Percentiles rank a stretch among this genome's conserved stretches.
These are phyloP conservation scores for Acromyrmex charruanus DNA, from an alignment of 1,140 invertebrate species.

Conservation along the genomic window DNA sequence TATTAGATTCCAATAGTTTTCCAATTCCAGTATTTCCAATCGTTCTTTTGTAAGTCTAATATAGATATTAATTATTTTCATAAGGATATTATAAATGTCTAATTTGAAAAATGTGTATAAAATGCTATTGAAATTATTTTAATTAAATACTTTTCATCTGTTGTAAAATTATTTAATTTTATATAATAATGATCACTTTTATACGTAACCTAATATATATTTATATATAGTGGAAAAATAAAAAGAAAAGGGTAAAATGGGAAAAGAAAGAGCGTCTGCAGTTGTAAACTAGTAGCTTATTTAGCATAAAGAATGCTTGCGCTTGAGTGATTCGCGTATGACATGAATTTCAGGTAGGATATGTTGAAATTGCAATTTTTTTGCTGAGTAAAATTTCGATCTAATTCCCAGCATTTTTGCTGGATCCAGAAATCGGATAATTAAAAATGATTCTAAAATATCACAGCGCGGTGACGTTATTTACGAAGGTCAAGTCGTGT, in stretches of 20 bases:
- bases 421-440: background rate
- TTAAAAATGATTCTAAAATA: background rate
- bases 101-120: background rate
- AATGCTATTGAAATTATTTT: background rate
- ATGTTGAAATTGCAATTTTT: background rate
- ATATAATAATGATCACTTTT: background rate
- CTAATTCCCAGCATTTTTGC: background rate
- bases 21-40: too few relatives aligned
- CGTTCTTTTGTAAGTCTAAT: too few relatives aligned
- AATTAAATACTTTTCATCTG: background rate
- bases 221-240: background rate
- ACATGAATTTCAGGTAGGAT: background rate
- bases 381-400: background rate
- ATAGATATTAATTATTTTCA: too few relatives aligned
- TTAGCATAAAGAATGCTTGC: constrained; percentile 14
- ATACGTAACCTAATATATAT: background rate
- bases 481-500: background rate
- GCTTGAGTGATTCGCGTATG: background rate
- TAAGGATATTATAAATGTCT: background rate
- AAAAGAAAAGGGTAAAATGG: background rate
- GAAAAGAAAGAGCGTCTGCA: background rate
- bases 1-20: too few relatives aligned
- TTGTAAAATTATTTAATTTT: background rate
- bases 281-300: background rate
- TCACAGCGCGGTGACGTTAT: background rate